These are phyloP conservation scores for Sebastes fasciatus DNA, from an alignment of 2,113 vertebrate species.

Conservation along the genomic window DNA sequence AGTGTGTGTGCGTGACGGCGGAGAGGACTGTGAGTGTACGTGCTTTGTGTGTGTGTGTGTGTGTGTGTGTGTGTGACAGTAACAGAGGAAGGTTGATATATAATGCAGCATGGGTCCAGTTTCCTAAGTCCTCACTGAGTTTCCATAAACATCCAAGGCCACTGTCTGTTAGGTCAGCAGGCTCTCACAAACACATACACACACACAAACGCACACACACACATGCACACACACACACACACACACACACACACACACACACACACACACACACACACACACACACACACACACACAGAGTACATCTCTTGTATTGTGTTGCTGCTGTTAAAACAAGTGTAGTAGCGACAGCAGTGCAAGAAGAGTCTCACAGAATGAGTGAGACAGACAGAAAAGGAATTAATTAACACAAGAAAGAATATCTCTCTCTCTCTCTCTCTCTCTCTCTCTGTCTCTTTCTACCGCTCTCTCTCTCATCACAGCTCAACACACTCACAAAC, in stretches of 20 bases:
- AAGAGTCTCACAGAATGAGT: not conserved
- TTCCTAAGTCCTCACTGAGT: constrained; percentile 73
- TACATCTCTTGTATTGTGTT: constrained; percentile 7
- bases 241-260: constrained; percentile 26
- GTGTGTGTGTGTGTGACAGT: constrained; percentile 22
- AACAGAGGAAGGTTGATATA: constrained; percentile 69
- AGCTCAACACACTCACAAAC: not conserved
- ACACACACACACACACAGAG: not conserved
- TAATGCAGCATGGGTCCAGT: constrained; percentile 77
- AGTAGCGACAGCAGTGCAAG: not conserved
- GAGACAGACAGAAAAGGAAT: not conserved
- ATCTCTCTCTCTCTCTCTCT: not conserved
- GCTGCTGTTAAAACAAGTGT: constrained; percentile 24
- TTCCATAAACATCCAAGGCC: constrained; percentile 79
- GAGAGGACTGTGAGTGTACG: not conserved
- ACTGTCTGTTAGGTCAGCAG: constrained; percentile 43
- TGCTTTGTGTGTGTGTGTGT: not conserved
- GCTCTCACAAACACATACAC: constrained; percentile 3
- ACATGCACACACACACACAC: constrained; percentile 1
- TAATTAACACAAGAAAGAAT: not conserved
- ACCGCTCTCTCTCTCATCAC: not conserved
- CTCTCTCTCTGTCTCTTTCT: not conserved
- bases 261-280: not conserved
- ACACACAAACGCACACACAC: constrained; percentile 26
- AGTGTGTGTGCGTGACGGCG: not conserved